Evolutionary conservation across 2,888 invertebrate genomes (phyloP), one percentile per base, ranked within the genome.

Genomic region (Furcula furcula): DNA sequence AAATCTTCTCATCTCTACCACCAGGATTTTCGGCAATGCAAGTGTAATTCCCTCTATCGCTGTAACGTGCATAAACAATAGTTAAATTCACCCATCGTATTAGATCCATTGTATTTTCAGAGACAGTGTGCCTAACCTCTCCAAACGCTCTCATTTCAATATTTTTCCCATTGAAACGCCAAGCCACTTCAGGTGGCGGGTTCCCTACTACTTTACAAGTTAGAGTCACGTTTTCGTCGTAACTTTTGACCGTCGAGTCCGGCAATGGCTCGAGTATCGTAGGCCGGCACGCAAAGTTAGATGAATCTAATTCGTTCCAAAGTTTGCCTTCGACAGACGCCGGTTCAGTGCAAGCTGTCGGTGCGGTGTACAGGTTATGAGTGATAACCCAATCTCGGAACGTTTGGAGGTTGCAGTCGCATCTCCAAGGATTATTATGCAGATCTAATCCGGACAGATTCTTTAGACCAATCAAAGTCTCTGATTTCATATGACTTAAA

Each of bases 401-500:
- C 31, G 91, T 90, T 65, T 94, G 93, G 46, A 97, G 82, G 54
- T 94, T 92, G 72, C 97, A 97, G 63, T 97, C 95, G 74, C 97
- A 97, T 38, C 94, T 91, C 97, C 97, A 97, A 0, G 94, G 94
- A 73, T 97, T 97, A 50, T 93, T 93, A 58, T 93, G 92, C 25
- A 97, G 83, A 56, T 93, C 94, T 21, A 97, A 79, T 34, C 94
- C 94, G 14, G 92, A 91, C 36, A 97, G 85, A 65, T 92, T 93
- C 27, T 90, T 87, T 28, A 96, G 79, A 10, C 90, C 90, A 57
- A 91, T 90, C 55, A 95, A 92, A 46, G 93, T 92, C 61, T 93
- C 92, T 20, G 92, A 90, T 44, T 91, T 91, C 66, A 97, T 87
- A 34, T 91, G 91, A 29, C 91, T 93, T 40, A 97, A 81, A 54